Base-by-base conservation (phyloP, 2,888 invertebrate species). In the Cephalotes varians region DNA sequence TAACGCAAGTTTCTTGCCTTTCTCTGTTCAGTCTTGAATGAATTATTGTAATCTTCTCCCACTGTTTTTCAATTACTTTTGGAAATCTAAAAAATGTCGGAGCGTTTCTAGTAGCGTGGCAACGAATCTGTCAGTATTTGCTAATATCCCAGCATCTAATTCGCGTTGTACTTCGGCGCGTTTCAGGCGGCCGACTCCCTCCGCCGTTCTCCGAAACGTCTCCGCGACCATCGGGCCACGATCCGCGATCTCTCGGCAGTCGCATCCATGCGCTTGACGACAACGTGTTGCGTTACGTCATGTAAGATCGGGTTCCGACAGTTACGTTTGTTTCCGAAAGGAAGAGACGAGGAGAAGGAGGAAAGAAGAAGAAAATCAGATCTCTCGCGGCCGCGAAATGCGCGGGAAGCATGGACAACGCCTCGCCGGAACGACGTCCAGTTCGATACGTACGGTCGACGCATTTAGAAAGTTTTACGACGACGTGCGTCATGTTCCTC, bases 261-360 rank as follows among this genome's bases (percentile, higher is more conserved):
- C 86, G 85, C 86, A 81, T 87, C 81, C 76, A 84, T 86, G 86
- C 86, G 77, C 79, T 81, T 86, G 86, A 91, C 90, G 88, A 86
- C 91, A 91, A 90, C 92, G 90, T 92, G 82, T 88, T 76, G 83
- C 31, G 28, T 64, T 25, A 25, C 37, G 7, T 28, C 44, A 10
- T 44, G 44, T 28, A 44, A 44, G 44, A 0, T 40, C 64, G 18
- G 28, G 64, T 44, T 18, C 21, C 37, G 34, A 37, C 56, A 56
- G 31, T 18, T 28, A 28, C n/a, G 12, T 37, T 6, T 6, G 12
- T 37, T 37, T 37, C 7, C 21, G 21, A 37, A 6, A 21, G 37
- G 34, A 34, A 34, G 34, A 34, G 34, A 34, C n/a, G 34, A 34
- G 12, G 37, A 21, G 6, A 15, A 34, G 6, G 10, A 25, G 25